Evolutionary conservation across 2,888 invertebrate species (phyloP), one percentile per base, ranked within the genome.

Genomic region (Calephelis perditalis): DNA sequence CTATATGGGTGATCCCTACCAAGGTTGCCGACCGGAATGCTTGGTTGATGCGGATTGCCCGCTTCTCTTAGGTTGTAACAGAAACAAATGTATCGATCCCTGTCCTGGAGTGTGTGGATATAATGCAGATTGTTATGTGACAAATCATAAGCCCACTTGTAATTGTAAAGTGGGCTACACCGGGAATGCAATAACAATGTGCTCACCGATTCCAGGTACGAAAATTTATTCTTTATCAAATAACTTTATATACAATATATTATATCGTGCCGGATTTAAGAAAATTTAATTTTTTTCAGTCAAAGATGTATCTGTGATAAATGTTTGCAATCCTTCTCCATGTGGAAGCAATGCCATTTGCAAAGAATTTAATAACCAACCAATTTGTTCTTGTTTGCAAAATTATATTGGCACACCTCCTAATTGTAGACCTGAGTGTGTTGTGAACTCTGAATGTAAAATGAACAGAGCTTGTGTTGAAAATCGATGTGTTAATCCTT

Each of bases 1-100:
- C 67, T 94, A 94, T 79, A 92, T 93, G 70, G 96, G 96, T 69
- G 94, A 96, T 77, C 96, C 96, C 49, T 95, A 94, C 73, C 93
- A 94, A 84, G 92, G 93, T 62, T 95, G 95, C 74, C 91, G 93
- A 75, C 94, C 94, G 37, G 94, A 94, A 79, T 94, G 94, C 74
- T 83, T 92, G 69, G 84, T 92, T 55, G 93, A 94, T 78, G 91
- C 93, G 44, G 94, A 94, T 75, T 94, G 94, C 73, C 84, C 92
- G n/a, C 88, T 93, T 62, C 90, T 88, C 68, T 86, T 82, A 77
- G 92, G 94, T 56, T 95, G 94, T 77, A 91, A 92, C 66, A 91
- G 91, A 73, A 93, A 92, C 76, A 94, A 93, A 84, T 95, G 94
- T 76, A 79, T 87, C 67, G 93, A 95, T 79, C 94, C 94, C 46